Conservation (phyloP, 2,888 invertebrate species). For the Aleiodes testaceus region DNA sequence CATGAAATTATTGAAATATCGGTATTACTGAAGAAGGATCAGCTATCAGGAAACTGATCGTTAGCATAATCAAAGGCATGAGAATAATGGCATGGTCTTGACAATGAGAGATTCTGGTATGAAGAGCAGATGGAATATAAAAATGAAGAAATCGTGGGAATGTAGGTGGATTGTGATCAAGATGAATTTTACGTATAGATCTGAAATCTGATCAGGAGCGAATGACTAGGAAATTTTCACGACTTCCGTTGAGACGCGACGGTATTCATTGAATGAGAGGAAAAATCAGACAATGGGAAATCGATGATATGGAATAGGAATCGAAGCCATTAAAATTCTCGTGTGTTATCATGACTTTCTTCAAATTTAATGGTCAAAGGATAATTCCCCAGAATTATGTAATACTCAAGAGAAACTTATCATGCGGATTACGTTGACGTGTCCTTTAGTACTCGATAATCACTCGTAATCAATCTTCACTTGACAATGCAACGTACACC, state of each 20-base stretch:
- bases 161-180: background rate
- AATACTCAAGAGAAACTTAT: no score
- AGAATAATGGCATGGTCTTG: constrained; percentile 46
- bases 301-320: no score
- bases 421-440: background rate
- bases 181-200: no score
- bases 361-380: no score
- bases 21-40: background rate
- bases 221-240: no score
- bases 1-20: background rate
- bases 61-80: constrained; percentile 47
- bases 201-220: no score
- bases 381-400: no score
- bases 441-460: constrained; percentile 21
- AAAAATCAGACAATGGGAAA: no score
- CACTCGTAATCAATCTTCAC: constrained; percentile 32
- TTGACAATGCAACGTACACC: constrained; percentile 29
- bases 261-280: no score
- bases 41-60: constrained; percentile 44
- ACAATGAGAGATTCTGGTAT: constrained; percentile 21
- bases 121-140: constrained; percentile 12
- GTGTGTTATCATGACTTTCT: no score
- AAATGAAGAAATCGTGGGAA: background rate
- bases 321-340: no score
- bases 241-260: no score